These are phyloP conservation scores for Trichogramma evanescens DNA, from an alignment of 2,888 invertebrate species.

Conservation along the genomic window DNA sequence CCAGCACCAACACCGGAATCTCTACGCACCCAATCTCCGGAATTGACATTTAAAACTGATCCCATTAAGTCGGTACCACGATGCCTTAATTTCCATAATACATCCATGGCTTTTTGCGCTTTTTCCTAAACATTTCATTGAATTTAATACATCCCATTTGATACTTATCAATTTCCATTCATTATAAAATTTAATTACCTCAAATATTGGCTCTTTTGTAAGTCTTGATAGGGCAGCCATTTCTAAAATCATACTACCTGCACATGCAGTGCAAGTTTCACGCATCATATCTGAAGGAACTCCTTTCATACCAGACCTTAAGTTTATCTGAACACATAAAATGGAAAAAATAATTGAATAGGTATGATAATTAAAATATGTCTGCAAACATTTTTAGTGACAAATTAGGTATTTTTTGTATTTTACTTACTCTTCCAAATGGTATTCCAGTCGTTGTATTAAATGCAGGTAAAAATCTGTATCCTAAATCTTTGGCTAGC, in stretches of 20 bases:
- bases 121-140: slow-evolving; percentile 57
- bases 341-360: slow-evolving; percentile 1
- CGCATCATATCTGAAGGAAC: slow-evolving; percentile 66
- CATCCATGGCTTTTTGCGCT: slow-evolving; percentile 93
- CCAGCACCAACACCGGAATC: slow-evolving; percentile 99
- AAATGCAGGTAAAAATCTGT: slow-evolving; percentile 90
- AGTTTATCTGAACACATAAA: slow-evolving; percentile 59
- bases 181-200: slow-evolving; percentile 48
- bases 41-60: slow-evolving; percentile 94
- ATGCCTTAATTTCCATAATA: slow-evolving; percentile 90
- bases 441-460: slow-evolving; percentile 97
- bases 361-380: slow-evolving; percentile 2
- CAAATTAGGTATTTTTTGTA: background rate
- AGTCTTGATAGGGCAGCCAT: slow-evolving; percentile 92
- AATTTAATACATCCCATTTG: background rate
- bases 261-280: slow-evolving; percentile 97
- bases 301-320: slow-evolving; percentile 74
- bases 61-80: slow-evolving; percentile 90
- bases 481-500: slow-evolving; percentile 89
- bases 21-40: slow-evolving; percentile 93
- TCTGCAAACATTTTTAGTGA: background rate
- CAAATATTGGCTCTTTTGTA: slow-evolving; percentile 85
- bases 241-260: slow-evolving; percentile 95
- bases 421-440: slow-evolving; percentile 71
- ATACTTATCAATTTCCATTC: background rate